Percentiles rank a stretch among this genome's conserved stretches.
Evolutionary conservation across 2,888 invertebrate genomes (phyloP).

Genomic region (Azorinus chamasolen): DNA sequence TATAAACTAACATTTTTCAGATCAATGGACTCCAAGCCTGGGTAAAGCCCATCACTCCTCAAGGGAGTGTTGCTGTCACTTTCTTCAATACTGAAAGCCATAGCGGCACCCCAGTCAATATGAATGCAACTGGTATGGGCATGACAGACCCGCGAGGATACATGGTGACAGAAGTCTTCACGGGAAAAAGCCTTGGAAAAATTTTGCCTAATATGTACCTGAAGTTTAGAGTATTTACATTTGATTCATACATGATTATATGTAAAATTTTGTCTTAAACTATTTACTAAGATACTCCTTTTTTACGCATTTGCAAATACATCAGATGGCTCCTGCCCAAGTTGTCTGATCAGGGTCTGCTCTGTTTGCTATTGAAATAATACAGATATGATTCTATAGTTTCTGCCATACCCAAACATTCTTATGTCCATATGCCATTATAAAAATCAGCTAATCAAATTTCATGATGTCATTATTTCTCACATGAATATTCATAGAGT

Average conservation of each 20-base stretch:
- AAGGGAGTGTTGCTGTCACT: constrained; percentile 81
- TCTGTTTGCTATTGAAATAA: too few relatives aligned
- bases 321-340: too few relatives aligned
- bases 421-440: too few relatives aligned
- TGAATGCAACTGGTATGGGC: constrained; percentile 69
- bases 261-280: constrained; percentile 37
- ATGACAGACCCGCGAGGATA: constrained; percentile 71
- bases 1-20: constrained; percentile 59
- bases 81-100: constrained; percentile 76
- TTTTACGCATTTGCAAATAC: too few relatives aligned
- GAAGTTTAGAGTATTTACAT: constrained; percentile 62
- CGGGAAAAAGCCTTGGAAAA: constrained; percentile 71
- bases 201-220: constrained; percentile 68
- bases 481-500: too few relatives aligned
- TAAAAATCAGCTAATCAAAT: too few relatives aligned
- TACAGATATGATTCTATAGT: too few relatives aligned
- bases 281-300: too few relatives aligned
- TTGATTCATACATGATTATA: constrained; percentile 65
- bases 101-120: constrained; percentile 63
- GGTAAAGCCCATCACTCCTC: constrained; percentile 89
- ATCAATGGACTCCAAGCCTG: constrained; percentile 91
- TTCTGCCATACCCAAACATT: too few relatives aligned
- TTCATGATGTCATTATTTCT: too few relatives aligned
- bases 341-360: too few relatives aligned
- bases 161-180: constrained; percentile 81